phyloP scores from a whole-genome alignment of 2,888 invertebrate species.

The Cheilosia vernalis region DNA sequence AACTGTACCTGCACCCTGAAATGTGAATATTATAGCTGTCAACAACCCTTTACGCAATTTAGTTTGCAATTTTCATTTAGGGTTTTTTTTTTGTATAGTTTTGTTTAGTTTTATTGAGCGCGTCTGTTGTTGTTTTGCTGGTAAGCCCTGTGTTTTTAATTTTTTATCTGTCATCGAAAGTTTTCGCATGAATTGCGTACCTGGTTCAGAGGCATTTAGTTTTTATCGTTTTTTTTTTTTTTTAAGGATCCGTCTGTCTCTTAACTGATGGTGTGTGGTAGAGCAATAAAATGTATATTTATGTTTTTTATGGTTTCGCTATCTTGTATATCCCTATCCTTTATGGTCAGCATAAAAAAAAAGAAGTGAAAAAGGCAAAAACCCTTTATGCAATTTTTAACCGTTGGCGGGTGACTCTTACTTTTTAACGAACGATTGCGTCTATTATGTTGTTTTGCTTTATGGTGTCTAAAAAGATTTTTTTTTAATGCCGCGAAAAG shows the following conservation, averaged over 20 bases:
- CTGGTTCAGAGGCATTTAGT: slow-evolving; percentile 44
- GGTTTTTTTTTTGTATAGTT: not conserved
- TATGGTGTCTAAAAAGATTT: slow-evolving; percentile 19
- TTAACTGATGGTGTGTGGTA: slow-evolving; percentile 9
- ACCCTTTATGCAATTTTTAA: slow-evolving; percentile 58
- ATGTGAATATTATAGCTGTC: slow-evolving; percentile 2
- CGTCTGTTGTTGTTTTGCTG: slow-evolving; percentile 16
- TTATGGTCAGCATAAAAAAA: not conserved
- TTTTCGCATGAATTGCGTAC: slow-evolving; percentile 63
- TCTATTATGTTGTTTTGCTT: not conserved
- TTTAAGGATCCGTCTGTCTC: slow-evolving; percentile 6
- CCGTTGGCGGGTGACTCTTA: not conserved
- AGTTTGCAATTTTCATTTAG: slow-evolving; percentile 20
- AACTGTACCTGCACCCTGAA: slow-evolving; percentile 29
- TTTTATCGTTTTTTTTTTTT: not conserved
- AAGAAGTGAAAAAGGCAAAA: not conserved
- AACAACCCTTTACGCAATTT: slow-evolving; percentile 43
- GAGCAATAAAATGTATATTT: slow-evolving; percentile 37
- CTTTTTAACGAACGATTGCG: not conserved
- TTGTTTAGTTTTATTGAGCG: not conserved
- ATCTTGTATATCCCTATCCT: slow-evolving; percentile 1
- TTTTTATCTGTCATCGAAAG: slow-evolving; percentile 42
- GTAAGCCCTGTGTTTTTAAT: slow-evolving; percentile 1
- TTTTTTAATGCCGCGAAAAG: not conserved
- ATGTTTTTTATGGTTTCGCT: slow-evolving; percentile 9